Conservation (phyloP, 2,113 vertebrate species). For the Passer montanus region DNA sequence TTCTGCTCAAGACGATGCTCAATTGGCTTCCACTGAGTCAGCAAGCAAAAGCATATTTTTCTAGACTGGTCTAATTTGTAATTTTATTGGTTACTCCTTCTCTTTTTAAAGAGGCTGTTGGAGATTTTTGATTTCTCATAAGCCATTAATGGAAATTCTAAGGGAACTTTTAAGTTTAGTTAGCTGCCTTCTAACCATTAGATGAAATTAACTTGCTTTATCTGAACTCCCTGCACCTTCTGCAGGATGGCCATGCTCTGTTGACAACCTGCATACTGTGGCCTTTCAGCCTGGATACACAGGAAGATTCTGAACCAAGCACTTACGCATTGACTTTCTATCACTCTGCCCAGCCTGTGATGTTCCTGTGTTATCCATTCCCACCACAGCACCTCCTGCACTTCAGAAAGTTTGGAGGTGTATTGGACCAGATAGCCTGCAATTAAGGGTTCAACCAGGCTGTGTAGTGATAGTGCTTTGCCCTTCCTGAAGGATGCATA, state of each 20-base stretch:
- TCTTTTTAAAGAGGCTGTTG: background rate
- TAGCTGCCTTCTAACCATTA: background rate
- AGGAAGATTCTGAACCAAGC: background rate
- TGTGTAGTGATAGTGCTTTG: background rate
- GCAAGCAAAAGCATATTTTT: background rate
- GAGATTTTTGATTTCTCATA: background rate
- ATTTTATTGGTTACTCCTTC: background rate
- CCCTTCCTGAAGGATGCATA: background rate
- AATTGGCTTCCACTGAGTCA: background rate
- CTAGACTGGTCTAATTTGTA: background rate
- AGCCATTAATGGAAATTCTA: background rate
- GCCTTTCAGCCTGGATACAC: background rate
- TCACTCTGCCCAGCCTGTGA: background rate
- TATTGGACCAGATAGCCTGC: background rate
- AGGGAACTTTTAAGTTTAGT: background rate
- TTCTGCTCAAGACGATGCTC: slow-evolving; percentile 7
- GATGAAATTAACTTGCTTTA: background rate
- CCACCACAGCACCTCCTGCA: background rate
- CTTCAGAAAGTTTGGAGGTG: background rate
- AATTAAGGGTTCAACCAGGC: background rate
- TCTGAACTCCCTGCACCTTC: background rate
- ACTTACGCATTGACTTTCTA: background rate
- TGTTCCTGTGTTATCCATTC: background rate
- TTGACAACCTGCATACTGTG: background rate
- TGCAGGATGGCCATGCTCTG: background rate